Base-by-base conservation (phyloP, 2,888 invertebrate genomes). In the Ethmia dodecea region DNA sequence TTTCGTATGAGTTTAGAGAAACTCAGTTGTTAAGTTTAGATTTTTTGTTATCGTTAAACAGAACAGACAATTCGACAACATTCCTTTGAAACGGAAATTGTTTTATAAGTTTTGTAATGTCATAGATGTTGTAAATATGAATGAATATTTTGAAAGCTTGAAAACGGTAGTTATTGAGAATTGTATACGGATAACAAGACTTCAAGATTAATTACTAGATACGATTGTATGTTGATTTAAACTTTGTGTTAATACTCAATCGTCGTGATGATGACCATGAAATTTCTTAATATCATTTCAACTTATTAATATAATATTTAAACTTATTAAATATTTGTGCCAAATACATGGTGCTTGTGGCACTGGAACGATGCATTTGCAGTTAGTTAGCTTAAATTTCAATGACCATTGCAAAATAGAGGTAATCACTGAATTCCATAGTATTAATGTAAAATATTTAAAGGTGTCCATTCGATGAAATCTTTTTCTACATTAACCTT, bases 101-200 rank as follows among this genome's bases (percentile, higher is more conserved):
- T 30, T 20, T 33, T 30, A 27, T 30, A 29, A 38, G 26, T 28
- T 16, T 30, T 16, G 13, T 33, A 30, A 11, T n/a, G n/a, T 8
- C 8, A 22, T n/a, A 22, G 22, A 13, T 8, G 16, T 28, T 38
- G 35, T 38, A 38, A 25, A 35, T 38, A 38, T 15, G 24, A 31
- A 13, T 10, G 10, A 11, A 10, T 28, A 28, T 22, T 22, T 20
- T 25, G 16, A 32, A 8, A 16, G 16, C 32, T 15, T 10, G 13
- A 16, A 28, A 25, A 12, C 14, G 18, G 25, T 24, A 30, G 27
- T 27, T 38, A 38, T 31, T 31, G 20, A 25, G 24, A 59, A 65
- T 60, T 60, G 73, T 74, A 74, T 74, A 74, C 73, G 74, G 72
- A 59, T 52, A 47, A 59, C 49, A 67, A 69, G 67, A 71, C 69